phyloP scores from a whole-genome alignment of 2,888 invertebrate genomes.

The Loripinus fragilis region DNA sequence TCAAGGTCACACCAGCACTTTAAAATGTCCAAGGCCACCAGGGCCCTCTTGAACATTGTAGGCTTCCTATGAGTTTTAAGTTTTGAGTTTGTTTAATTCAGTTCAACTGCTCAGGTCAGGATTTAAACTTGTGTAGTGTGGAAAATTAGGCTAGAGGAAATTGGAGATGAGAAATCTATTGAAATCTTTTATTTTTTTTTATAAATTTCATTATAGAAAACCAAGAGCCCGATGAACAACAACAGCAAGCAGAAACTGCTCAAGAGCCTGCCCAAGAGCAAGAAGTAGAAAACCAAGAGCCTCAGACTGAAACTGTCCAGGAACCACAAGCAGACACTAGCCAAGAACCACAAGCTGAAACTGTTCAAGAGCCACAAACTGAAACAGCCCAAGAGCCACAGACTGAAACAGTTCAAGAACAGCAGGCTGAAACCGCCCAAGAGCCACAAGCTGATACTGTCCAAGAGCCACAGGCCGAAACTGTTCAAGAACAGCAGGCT shows the following conservation, averaged over 20 bases:
- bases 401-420: not conserved
- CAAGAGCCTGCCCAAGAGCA: slow-evolving; percentile 5
- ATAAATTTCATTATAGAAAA: not conserved
- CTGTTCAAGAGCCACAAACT: not conserved
- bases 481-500: not conserved
- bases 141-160: too few species aligned
- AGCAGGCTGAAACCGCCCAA: slow-evolving; percentile 3
- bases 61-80: too few species aligned
- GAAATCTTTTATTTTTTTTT: too few species aligned
- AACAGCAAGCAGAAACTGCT: not conserved
- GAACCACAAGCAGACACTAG: slow-evolving; percentile 8
- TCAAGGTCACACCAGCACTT: too few species aligned
- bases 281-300: slow-evolving; percentile 4
- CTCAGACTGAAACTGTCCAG: not conserved
- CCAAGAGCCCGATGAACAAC: not conserved
- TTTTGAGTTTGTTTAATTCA: too few species aligned
- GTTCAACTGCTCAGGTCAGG: too few species aligned
- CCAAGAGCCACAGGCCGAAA: slow-evolving; percentile 12
- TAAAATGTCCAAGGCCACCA: too few species aligned
- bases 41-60: too few species aligned
- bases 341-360: slow-evolving; percentile 4
- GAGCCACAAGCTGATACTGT: slow-evolving; percentile 1
- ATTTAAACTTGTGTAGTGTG: too few species aligned
- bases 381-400: slow-evolving; percentile 10
- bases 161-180: too few species aligned